Percentiles rank a stretch among this genome's conserved stretches.
phyloP scores from a whole-genome alignment of 1,140 invertebrate species.

The Lepidurus apus region DNA sequence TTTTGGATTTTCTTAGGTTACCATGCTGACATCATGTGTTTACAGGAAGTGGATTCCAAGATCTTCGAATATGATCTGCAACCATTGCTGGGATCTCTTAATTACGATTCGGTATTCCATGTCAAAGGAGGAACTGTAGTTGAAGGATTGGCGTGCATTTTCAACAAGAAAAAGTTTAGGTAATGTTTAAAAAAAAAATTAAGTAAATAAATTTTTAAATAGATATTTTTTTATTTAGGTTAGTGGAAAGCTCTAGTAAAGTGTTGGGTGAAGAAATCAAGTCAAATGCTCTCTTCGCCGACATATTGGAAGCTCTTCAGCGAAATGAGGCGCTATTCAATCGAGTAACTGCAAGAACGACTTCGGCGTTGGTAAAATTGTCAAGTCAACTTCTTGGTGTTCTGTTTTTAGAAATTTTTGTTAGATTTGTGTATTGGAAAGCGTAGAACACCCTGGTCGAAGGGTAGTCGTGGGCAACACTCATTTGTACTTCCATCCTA shows the following conservation, averaged over 20 bases:
- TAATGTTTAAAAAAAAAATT: not conserved
- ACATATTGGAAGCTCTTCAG: constrained; percentile 56
- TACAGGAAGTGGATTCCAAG: constrained; percentile 87
- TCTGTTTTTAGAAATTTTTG: constrained; percentile 35
- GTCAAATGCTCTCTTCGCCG: constrained; percentile 49
- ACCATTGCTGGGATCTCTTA: constrained; percentile 53
- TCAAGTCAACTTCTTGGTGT: not conserved
- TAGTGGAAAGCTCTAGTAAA: constrained; percentile 48
- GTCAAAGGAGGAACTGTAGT: constrained; percentile 64
- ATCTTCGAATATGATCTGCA: constrained; percentile 66
- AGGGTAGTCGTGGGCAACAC: constrained; percentile 74
- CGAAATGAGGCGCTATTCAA: constrained; percentile 48
- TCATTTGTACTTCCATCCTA: constrained; percentile 86
- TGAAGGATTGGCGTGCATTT: constrained; percentile 79
- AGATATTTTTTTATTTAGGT: constrained; percentile 41
- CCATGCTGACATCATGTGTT: constrained; percentile 79
- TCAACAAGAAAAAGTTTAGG: constrained; percentile 44
- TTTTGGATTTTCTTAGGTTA: constrained; percentile 56
- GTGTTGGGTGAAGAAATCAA: constrained; percentile 55
- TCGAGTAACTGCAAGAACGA: constrained; percentile 55
- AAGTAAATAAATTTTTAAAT: not conserved
- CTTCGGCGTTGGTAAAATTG: constrained; percentile 43
- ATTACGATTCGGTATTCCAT: constrained; percentile 57
- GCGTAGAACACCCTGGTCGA: constrained; percentile 53
- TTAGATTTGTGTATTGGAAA: constrained; percentile 57